phyloP scores from a whole-genome alignment of 2,113 vertebrate genomes.

The Leptobrachium leishanense region DNA sequence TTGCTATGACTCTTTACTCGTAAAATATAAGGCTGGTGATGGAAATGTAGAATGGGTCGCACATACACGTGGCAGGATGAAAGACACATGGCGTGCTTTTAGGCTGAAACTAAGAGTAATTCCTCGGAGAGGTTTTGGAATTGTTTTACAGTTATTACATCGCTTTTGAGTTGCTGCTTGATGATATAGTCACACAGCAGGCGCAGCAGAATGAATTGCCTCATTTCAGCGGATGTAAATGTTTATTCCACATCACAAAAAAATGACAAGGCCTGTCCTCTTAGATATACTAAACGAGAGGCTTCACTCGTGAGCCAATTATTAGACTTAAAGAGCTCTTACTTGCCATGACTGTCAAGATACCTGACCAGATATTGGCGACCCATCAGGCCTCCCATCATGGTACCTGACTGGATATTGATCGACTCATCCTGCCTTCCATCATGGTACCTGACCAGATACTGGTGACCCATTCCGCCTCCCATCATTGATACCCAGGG shows the following conservation, averaged over 20 bases:
- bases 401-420: too few species aligned
- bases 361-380: too few species aligned
- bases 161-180: slow-evolving; percentile 1
- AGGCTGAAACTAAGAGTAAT: neutral
- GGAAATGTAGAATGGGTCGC: neutral
- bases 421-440: too few species aligned
- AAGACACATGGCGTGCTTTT: slow-evolving; percentile 7
- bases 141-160: neutral
- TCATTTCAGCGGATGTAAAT: neutral
- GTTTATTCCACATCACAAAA: neutral
- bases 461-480: too few species aligned
- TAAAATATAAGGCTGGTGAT: neutral
- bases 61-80: neutral
- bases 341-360: too few species aligned
- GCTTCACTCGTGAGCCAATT: too few species aligned
- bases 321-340: too few species aligned
- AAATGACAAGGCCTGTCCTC: too few species aligned
- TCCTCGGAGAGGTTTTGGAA: neutral
- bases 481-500: too few species aligned
- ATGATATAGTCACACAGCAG: neutral
- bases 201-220: slow-evolving; percentile 9
- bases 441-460: too few species aligned
- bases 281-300: too few species aligned
- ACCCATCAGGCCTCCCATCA: too few species aligned
- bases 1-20: neutral